phyloP scores from a whole-genome alignment of 2,797 vertebrate genomes.

The Buceros bicornis region DNA sequence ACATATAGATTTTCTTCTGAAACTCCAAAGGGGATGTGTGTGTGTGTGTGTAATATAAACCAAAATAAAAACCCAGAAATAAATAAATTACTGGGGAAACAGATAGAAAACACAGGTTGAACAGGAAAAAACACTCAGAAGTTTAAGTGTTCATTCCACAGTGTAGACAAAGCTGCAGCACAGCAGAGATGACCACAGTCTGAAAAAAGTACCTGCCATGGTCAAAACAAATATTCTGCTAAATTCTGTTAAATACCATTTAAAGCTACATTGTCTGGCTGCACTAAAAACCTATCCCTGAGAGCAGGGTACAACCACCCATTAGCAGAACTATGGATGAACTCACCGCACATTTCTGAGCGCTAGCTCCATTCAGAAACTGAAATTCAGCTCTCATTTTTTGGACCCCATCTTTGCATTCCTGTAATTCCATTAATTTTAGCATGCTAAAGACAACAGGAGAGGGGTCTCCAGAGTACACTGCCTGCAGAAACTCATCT shows the following conservation, averaged over 20 bases:
- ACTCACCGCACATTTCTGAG: not conserved
- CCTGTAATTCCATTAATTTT: conserved; percentile 21
- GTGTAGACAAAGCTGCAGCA: not conserved
- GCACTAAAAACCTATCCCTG: not conserved
- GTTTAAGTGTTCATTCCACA: not conserved
- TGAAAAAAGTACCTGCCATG: not conserved
- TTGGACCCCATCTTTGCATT: conserved; percentile 16
- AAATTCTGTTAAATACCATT: not conserved
- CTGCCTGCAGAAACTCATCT: not conserved
- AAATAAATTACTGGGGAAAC: not conserved
- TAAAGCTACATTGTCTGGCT: not conserved
- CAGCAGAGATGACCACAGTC: not conserved
- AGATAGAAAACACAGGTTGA: not conserved
- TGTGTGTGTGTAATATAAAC: not conserved
- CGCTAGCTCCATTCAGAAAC: fast-evolving
- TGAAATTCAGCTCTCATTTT: not conserved
- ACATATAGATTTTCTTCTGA: not conserved
- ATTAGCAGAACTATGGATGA: not conserved
- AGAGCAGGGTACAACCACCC: not conserved
- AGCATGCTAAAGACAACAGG: not conserved
- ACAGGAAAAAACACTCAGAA: not conserved
- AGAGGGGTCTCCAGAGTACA: not conserved
- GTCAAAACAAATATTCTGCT: not conserved
- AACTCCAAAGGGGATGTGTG: not conserved
- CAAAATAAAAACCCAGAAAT: not conserved